Percentiles rank a stretch among this genome's conserved stretches.
Conservation (phyloP, 2,888 invertebrate genomes). For the Hybos culiciformis region DNA sequence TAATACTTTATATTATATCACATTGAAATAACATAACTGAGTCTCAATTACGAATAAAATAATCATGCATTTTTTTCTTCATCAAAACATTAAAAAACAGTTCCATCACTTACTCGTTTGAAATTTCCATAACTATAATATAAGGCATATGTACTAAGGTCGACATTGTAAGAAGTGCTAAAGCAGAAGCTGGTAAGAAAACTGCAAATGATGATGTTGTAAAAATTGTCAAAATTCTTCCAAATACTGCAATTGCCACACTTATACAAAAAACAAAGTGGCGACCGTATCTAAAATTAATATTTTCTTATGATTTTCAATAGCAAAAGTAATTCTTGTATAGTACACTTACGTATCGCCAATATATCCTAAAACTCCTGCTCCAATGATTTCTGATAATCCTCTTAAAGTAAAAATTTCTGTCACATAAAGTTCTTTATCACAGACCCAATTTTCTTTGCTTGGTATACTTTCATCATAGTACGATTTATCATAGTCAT, state of each 20-base stretch:
- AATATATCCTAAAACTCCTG: constrained; percentile 42
- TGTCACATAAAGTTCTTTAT: constrained; percentile 39
- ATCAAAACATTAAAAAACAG: no score
- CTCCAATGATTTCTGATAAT: constrained; percentile 41
- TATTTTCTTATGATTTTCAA: background rate
- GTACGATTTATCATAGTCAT: constrained; percentile 42
- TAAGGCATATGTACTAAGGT: constrained; percentile 38
- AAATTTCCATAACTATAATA: constrained; percentile 42
- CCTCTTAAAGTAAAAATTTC: constrained; percentile 40
- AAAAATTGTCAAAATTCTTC: constrained; percentile 33
- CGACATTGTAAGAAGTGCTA: constrained; percentile 37
- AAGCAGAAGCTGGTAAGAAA: constrained; percentile 34
- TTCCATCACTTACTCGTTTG: constrained; percentile 34
- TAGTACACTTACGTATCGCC: constrained; percentile 40
- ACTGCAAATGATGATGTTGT: constrained; percentile 32
- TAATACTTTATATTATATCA: no score
- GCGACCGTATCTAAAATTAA: constrained; percentile 36
- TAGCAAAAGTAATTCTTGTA: constrained; percentile 1
- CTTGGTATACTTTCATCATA: constrained; percentile 39
- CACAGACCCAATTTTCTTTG: constrained; percentile 44
- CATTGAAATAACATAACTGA: no score
- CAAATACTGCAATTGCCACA: constrained; percentile 32
- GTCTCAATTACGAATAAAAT: no score
- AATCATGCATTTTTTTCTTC: no score
- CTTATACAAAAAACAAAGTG: constrained; percentile 38